Evolutionary conservation across 2,797 vertebrate genomes (phyloP).

Genomic region (Petrocephalus schoutedeni): DNA sequence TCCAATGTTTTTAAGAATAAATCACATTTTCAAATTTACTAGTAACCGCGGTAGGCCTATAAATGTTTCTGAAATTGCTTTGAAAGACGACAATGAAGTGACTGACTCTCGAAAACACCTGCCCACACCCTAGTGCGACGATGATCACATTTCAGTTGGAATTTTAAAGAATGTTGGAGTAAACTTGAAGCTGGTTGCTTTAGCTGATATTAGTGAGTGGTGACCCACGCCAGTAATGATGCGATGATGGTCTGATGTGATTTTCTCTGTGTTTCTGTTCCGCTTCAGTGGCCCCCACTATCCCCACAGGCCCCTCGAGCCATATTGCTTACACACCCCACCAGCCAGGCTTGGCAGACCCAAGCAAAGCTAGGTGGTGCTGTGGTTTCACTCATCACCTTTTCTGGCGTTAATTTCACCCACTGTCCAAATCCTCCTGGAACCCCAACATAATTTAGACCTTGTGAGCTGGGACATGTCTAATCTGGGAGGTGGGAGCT

Average conservation of each 20-base stretch:
- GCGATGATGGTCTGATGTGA: neutral
- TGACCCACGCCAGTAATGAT: neutral
- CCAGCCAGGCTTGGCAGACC: neutral
- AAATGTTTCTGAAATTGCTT: neutral
- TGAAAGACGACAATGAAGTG: neutral
- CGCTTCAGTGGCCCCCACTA: neutral
- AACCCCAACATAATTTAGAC: neutral
- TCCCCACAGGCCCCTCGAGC: neutral
- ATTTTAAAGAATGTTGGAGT: neutral
- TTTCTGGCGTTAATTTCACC: neutral
- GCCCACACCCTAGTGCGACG: neutral
- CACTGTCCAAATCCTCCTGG: neutral
- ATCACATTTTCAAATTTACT: neutral
- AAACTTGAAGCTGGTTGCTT: neutral
- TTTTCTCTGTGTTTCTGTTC: neutral
- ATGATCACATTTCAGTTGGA: neutral
- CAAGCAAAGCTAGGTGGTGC: conserved; percentile 49
- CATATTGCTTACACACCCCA: neutral
- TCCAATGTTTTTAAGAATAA: neutral
- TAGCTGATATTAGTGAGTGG: neutral
- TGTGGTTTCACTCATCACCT: conserved; percentile 49
- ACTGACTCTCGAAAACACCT: neutral
- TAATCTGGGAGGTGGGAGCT: neutral
- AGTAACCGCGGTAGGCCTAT: neutral
- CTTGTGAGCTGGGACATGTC: neutral